phyloP scores from a whole-genome alignment of 2,888 invertebrate genomes.

The Caenorhabditis panamensis region DNA sequence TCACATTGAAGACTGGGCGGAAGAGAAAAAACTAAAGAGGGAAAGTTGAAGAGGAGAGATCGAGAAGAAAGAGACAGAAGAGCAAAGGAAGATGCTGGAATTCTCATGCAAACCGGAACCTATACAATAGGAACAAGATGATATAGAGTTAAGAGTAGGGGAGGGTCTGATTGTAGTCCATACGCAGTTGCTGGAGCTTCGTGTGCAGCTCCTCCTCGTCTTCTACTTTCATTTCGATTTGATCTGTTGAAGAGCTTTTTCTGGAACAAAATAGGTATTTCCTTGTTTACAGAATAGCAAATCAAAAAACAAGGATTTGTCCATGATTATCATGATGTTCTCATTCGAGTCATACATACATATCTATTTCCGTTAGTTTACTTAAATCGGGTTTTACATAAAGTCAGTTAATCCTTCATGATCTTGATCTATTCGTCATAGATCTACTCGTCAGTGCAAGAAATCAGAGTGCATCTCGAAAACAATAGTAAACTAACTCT shows the following conservation, averaged over 20 bases:
- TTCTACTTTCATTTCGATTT: slow-evolving; percentile 60
- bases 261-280: slow-evolving; percentile 56
- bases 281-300: too few species aligned
- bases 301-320: too few species aligned
- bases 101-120: slow-evolving; percentile 3
- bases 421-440: too few species aligned
- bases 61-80: too few species aligned
- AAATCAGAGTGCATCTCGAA: slow-evolving; percentile 32
- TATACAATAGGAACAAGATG: slow-evolving; percentile 12
- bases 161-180: slow-evolving; percentile 64
- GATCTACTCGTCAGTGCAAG: too few species aligned
- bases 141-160: slow-evolving; percentile 41
- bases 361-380: too few species aligned
- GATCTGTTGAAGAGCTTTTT: slow-evolving; percentile 70
- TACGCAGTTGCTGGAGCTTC: slow-evolving; percentile 65
- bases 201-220: slow-evolving; percentile 61
- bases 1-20: slow-evolving; percentile 51
- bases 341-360: too few species aligned
- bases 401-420: too few species aligned
- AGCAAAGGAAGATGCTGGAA: not conserved
- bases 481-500: slow-evolving; percentile 24
- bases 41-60: not conserved
- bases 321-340: too few species aligned
- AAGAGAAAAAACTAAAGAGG: not conserved
- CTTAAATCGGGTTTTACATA: too few species aligned